phyloP scores from a whole-genome alignment of 2,888 invertebrate species.

The Sclerodermus sp. region DNA sequence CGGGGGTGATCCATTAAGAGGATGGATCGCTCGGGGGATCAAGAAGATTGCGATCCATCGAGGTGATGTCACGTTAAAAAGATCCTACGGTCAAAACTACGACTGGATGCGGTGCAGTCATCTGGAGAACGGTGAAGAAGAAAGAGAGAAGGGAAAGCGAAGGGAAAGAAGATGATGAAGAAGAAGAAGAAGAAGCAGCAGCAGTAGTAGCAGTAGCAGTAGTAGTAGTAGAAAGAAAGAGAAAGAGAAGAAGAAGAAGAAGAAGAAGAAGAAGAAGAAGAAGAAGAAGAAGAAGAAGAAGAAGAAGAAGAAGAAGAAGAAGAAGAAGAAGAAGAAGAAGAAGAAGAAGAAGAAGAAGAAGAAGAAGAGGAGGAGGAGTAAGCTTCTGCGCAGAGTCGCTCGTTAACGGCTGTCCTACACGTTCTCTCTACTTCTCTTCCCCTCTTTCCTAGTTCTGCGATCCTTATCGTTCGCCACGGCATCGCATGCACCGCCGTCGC shows the following conservation, averaged over 20 bases:
- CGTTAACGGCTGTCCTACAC: slow-evolving; percentile 41
- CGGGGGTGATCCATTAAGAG: background rate
- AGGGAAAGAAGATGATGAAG: background rate
- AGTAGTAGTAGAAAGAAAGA: slow-evolving; percentile 4
- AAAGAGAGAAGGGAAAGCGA: slow-evolving; percentile 2
- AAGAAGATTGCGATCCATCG: background rate
- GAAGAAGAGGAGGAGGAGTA: slow-evolving; percentile 6
- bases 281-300: background rate
- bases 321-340: background rate
- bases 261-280: slow-evolving; percentile 1
- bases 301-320: background rate
- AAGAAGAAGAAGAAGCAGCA: slow-evolving; percentile 1
- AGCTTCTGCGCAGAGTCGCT: slow-evolving; percentile 33
- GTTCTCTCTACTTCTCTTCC: slow-evolving; percentile 23
- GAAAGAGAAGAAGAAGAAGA: slow-evolving; percentile 2
- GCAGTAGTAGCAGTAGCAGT: no score
- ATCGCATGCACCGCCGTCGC: slow-evolving; percentile 12
- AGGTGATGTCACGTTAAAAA: no score
- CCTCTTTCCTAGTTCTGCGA: slow-evolving; percentile 29
- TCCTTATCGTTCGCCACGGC: slow-evolving; percentile 35
- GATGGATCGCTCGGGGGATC: background rate
- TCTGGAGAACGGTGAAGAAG: background rate
- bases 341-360: background rate
- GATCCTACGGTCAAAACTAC: no score
- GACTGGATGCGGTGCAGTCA: no score